Evolutionary conservation across 2,797 vertebrate genomes (phyloP).

Genomic region (Catharus ustulatus): DNA sequence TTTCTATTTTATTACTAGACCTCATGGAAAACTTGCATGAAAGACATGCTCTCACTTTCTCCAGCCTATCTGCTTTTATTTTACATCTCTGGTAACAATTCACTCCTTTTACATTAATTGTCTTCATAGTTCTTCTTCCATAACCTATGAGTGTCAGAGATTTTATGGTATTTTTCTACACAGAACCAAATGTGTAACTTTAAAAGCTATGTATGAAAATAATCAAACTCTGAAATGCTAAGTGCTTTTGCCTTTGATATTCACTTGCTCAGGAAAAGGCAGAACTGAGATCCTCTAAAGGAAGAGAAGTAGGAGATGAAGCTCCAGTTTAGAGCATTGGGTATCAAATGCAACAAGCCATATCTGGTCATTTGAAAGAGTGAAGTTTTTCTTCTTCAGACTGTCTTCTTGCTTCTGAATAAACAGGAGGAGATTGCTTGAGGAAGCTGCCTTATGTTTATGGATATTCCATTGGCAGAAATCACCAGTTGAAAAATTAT

Average conservation of each 20-base stretch:
- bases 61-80: not conserved
- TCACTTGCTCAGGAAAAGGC: not conserved
- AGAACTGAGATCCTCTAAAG: not conserved
- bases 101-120: not conserved
- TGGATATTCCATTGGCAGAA: not conserved
- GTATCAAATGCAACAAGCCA: not conserved
- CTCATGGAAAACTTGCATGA: not conserved
- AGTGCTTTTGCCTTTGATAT: not conserved
- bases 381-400: not conserved
- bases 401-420: not conserved
- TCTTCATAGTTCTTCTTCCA: not conserved
- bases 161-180: not conserved
- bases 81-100: not conserved
- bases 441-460: not conserved
- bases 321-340: not conserved
- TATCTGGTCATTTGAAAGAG: not conserved
- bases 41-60: not conserved
- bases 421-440: not conserved
- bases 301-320: not conserved
- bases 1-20: not conserved
- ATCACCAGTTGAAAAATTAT: not conserved
- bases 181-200: not conserved
- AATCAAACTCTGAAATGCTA: not conserved
- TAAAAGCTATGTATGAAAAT: not conserved
- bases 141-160: not conserved